Percentiles rank a stretch among this genome's conserved stretches.
Conservation (phyloP, 2,888 invertebrate genomes). For the Sphinx pinastri region DNA sequence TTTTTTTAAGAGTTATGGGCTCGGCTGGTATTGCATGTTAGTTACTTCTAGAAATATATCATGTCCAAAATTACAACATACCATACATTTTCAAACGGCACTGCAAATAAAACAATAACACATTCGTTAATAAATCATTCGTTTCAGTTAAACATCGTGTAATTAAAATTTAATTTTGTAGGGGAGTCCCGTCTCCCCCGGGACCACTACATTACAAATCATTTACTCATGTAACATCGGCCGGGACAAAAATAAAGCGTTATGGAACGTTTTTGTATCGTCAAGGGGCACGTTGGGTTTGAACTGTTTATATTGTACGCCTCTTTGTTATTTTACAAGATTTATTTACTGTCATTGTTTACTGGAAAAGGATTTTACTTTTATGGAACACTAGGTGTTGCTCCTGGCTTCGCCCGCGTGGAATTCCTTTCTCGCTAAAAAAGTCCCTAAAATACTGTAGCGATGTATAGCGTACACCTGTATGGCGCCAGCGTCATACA, state of each 20-base stretch:
- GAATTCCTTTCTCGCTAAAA: too few species aligned
- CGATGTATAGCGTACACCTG: too few species aligned
- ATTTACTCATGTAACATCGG: slow-evolving; percentile 37
- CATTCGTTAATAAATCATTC: slow-evolving; percentile 24
- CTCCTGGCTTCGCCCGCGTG: too few species aligned
- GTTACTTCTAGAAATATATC: too few species aligned
- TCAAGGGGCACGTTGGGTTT: slow-evolving; percentile 56
- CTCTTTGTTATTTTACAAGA: background rate
- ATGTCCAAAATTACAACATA: too few species aligned
- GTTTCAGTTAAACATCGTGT: slow-evolving; percentile 42
- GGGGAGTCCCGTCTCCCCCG: slow-evolving; percentile 31
- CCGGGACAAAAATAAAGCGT: slow-evolving; percentile 61
- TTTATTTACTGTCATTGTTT: background rate
- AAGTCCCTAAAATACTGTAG: too few species aligned
- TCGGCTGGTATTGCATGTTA: too few species aligned
- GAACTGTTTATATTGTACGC: slow-evolving; percentile 38
- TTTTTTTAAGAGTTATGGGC: too few species aligned
- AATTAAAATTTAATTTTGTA: slow-evolving; percentile 63
- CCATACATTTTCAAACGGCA: background rate
- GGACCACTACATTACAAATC: slow-evolving; percentile 30
- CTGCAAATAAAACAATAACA: background rate
- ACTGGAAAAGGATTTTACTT: background rate
- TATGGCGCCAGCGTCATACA: too few species aligned
- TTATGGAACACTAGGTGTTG: background rate
- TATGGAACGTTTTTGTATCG: slow-evolving; percentile 53